Evolutionary conservation across 2,797 vertebrate species (phyloP).

Genomic region (Siniperca obscura): DNA sequence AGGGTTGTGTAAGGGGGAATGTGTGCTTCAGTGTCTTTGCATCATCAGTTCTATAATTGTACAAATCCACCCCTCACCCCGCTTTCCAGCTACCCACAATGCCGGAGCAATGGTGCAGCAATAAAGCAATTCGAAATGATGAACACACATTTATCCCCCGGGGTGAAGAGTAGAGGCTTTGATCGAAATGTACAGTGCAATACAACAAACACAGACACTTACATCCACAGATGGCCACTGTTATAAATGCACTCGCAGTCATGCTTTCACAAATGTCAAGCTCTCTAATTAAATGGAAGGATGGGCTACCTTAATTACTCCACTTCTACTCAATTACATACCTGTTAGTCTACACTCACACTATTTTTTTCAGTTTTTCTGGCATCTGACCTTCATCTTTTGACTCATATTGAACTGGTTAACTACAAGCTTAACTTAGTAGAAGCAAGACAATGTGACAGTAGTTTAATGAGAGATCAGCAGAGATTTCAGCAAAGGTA

Average conservation of each 20-base stretch:
- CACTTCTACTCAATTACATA: conserved; percentile 41
- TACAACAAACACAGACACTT: conserved; percentile 49
- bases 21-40: conserved; percentile 69
- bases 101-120: conserved; percentile 81
- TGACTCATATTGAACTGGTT: conserved; percentile 9
- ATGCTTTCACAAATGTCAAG: conserved; percentile 43
- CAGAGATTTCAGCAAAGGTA: conserved; percentile 36
- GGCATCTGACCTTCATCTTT: conserved; percentile 8
- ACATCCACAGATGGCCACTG: conserved; percentile 57
- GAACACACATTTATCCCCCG: conserved; percentile 77
- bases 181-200: conserved; percentile 62
- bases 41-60: conserved; percentile 78
- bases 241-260: conserved; percentile 64
- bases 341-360: conserved; percentile 18
- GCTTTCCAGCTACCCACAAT: conserved; percentile 62
- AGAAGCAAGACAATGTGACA: conserved; percentile 13
- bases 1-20: conserved; percentile 54
- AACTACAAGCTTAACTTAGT: conserved; percentile 10
- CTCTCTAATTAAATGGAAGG: conserved; percentile 45
- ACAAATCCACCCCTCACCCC: conserved; percentile 66
- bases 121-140: conserved; percentile 82
- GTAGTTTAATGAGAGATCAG: conserved; percentile 44
- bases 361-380: not conserved
- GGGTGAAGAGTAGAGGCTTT: conserved; percentile 58
- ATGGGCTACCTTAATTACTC: conserved; percentile 43